Conservation (phyloP, 1,140 invertebrate species). For the Riptortus pedestris region DNA sequence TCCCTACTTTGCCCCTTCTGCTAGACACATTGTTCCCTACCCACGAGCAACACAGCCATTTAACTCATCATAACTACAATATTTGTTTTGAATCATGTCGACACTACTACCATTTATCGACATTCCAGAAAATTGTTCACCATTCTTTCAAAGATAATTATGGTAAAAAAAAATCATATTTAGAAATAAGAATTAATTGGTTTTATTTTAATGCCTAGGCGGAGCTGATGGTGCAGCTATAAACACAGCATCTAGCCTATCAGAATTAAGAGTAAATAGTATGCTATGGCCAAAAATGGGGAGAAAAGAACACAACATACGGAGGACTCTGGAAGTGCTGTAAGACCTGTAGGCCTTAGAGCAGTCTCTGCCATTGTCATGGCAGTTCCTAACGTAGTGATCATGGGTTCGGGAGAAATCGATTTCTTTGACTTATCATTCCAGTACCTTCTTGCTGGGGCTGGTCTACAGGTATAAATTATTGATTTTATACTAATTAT, state of each 20-base stretch:
- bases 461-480: constrained; percentile 85
- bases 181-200: neutral
- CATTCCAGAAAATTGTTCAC: no score
- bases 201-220: no score
- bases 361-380: constrained; percentile 80
- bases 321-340: constrained; percentile 95
- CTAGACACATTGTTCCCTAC: no score
- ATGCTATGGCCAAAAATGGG: constrained; percentile 87
- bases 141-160: no score
- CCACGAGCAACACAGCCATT: no score
- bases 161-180: neutral
- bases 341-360: constrained; percentile 79
- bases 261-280: constrained; percentile 70
- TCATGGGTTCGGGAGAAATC: constrained; percentile 90
- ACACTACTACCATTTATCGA: no score
- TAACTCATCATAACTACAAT: no score
- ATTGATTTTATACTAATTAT: no score
- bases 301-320: constrained; percentile 76
- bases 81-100: no score
- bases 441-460: constrained; percentile 87
- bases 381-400: constrained; percentile 75
- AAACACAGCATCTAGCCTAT: constrained; percentile 90
- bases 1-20: no score
- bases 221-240: constrained; percentile 89
- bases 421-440: constrained; percentile 89